Base-by-base conservation (phyloP, 2,113 vertebrate species). In the Gambusia holbrooki region DNA sequence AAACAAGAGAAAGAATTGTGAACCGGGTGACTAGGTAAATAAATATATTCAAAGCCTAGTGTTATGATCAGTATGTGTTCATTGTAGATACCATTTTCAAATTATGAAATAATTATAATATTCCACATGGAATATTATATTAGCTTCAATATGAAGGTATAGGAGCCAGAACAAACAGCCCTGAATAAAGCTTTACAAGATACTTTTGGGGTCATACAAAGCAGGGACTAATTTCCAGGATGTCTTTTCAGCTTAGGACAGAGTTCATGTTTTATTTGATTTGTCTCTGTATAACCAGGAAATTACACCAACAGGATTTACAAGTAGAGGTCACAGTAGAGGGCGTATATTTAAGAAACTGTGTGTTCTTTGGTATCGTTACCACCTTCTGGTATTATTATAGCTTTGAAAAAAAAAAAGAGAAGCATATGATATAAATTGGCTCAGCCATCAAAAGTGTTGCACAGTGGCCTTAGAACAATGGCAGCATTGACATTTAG, bases 231-330 rank as follows among this genome's bases (percentile, higher is more conserved):
- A 61, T 73, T 62, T 30, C 63, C 29, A 32, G 71, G 29, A 64
- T 64, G n/a, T 54, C 35, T 62, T 33, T 28, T 19, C 25, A 25
- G 48, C 30, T 22, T 45, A 37, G 12, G 64, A 67, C 29, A 66
- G 32, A 17, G 35, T 29, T 73, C n/a, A 45, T 32, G 65, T 73
- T 74, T 63, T 45, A 33, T 71, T 61, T 70, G n/a, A 48, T 58
- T 73, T 19, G n/a, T 62, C 28, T 71, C 45, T 3, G 27, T 51
- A 48, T 35, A 29, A 51, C 42, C 74, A 67, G 37, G 48, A 72
- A 69, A 81, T 71, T 28, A 63, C 54, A 79, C 32, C 54, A 60
- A 60, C 74, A 64, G 25, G 28, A 66, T 48, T 54, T 74, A 29
- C 30, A 68, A 68, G 51, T 51, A 68, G 45, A 70, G 54, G 45